These are phyloP conservation scores for Nyctalus aviator DNA, from an alignment of 2,797 vertebrate species.

Conservation along the genomic window DNA sequence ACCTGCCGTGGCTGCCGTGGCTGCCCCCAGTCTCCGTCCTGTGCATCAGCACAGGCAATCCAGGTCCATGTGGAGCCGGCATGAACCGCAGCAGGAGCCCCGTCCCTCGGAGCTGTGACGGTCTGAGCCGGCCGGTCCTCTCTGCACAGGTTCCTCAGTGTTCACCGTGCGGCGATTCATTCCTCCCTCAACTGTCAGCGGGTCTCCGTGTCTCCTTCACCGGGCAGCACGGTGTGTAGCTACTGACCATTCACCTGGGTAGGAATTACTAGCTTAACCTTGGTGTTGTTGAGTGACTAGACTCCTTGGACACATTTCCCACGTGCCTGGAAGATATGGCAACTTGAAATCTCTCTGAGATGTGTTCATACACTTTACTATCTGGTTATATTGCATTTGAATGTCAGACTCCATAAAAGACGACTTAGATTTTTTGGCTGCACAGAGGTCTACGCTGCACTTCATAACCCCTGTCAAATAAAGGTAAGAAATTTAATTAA, in stretches of 20 bases:
- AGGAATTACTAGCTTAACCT: slow-evolving; percentile 39
- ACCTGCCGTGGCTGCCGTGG: no score
- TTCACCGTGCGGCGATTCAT: neutral
- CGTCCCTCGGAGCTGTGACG: neutral
- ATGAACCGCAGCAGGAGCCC: no score
- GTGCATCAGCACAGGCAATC: neutral
- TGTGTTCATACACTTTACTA: slow-evolving; percentile 71
- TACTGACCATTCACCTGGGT: neutral
- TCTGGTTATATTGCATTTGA: slow-evolving; percentile 71
- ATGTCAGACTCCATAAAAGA: slow-evolving; percentile 71
- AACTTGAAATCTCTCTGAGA: slow-evolving; percentile 66
- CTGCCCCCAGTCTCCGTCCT: no score
- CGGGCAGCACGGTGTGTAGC: no score
- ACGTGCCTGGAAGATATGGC: slow-evolving; percentile 42
- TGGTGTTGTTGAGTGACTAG: slow-evolving; percentile 13
- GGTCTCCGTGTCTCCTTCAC: neutral
- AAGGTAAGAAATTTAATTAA: slow-evolving; percentile 84
- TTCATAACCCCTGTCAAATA: slow-evolving; percentile 81
- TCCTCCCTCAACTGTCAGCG: accelerated
- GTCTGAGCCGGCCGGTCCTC: neutral
- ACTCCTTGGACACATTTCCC: slow-evolving; percentile 31
- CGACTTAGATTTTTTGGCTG: slow-evolving; percentile 72
- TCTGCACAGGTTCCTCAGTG: neutral
- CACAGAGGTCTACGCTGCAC: slow-evolving; percentile 44
- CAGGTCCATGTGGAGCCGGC: neutral